These are phyloP conservation scores for cattle (Bos taurus) DNA, from an alignment of 2,113 vertebrate species.

Conservation along the genomic window DNA sequence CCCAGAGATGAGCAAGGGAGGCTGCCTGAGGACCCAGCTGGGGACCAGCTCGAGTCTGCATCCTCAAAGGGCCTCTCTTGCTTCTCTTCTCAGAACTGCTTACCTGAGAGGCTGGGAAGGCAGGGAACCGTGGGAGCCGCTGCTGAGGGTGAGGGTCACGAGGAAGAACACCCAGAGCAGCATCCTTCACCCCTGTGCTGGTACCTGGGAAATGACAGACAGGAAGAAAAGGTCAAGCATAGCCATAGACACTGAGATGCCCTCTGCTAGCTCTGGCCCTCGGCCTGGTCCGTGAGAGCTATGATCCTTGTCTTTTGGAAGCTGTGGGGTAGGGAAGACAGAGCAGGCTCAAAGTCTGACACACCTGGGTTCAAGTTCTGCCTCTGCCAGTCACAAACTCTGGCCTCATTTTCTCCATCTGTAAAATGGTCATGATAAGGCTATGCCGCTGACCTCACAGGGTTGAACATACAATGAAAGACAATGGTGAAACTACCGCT, in stretches of 20 bases:
- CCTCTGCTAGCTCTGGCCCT: background rate
- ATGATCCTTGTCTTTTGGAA: background rate
- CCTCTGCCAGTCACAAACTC: background rate
- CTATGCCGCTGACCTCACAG: background rate
- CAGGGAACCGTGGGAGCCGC: slow-evolving; percentile 81
- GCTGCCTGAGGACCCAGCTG: slow-evolving; percentile 40
- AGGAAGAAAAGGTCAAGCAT: background rate
- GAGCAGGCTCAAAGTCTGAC: background rate
- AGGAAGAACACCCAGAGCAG: slow-evolving; percentile 86
- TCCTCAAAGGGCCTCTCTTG: background rate
- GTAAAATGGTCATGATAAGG: background rate
- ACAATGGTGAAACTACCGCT: background rate
- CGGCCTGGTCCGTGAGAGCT: background rate
- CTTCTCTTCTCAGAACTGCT: slow-evolving; percentile 32
- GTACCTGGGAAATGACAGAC: slow-evolving; percentile 59
- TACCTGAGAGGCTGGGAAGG: slow-evolving; percentile 89
- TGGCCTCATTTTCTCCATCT: slow-evolving; percentile 12
- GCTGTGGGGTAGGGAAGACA: background rate
- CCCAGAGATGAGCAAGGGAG: background rate
- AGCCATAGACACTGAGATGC: background rate
- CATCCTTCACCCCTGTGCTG: slow-evolving; percentile 74
- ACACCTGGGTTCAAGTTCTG: background rate
- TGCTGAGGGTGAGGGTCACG: slow-evolving; percentile 85
- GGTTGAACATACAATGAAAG: background rate
- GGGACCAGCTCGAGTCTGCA: background rate